phyloP scores from a whole-genome alignment of 2,888 invertebrate genomes.

The Yponomeuta malinellus region DNA sequence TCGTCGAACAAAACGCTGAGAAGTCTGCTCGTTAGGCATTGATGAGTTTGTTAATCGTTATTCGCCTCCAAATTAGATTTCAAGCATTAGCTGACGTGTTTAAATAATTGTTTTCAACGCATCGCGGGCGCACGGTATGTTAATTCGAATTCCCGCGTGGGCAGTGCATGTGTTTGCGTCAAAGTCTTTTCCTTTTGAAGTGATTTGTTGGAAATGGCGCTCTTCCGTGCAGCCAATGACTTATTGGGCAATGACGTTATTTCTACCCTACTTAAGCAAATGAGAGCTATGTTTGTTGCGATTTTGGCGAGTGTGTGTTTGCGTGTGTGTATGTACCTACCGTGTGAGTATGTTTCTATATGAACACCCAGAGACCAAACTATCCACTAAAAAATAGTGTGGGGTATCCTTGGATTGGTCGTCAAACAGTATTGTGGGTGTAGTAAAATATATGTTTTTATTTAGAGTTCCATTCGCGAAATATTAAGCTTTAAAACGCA shows the following conservation, averaged over 20 bases:
- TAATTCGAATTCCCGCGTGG: conserved; percentile 34
- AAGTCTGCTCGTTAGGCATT: conserved; percentile 49
- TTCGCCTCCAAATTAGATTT: conserved; percentile 55
- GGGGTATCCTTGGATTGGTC: too few relatives aligned
- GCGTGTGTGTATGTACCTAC: too few relatives aligned
- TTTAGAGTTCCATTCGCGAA: too few relatives aligned
- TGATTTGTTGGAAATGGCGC: neutral
- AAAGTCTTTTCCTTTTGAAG: neutral
- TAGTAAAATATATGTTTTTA: too few relatives aligned
- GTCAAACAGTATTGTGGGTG: too few relatives aligned
- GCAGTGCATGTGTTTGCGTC: conserved; percentile 12
- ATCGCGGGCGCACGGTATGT: conserved; percentile 26
- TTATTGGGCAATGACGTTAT: conserved; percentile 19
- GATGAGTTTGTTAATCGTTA: conserved; percentile 66
- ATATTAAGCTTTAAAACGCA: too few relatives aligned
- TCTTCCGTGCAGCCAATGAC: neutral
- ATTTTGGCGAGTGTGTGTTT: too few relatives aligned
- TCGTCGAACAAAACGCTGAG: conserved; percentile 25
- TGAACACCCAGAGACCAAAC: too few relatives aligned
- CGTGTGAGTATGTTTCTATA: too few relatives aligned
- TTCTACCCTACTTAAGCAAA: neutral
- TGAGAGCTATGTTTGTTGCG: too few relatives aligned
- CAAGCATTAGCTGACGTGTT: conserved; percentile 17
- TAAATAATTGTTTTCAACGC: conserved; percentile 20
- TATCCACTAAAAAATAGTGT: too few relatives aligned